Conservation (phyloP, 2,888 invertebrate genomes). For the Xestia rhomboidea region DNA sequence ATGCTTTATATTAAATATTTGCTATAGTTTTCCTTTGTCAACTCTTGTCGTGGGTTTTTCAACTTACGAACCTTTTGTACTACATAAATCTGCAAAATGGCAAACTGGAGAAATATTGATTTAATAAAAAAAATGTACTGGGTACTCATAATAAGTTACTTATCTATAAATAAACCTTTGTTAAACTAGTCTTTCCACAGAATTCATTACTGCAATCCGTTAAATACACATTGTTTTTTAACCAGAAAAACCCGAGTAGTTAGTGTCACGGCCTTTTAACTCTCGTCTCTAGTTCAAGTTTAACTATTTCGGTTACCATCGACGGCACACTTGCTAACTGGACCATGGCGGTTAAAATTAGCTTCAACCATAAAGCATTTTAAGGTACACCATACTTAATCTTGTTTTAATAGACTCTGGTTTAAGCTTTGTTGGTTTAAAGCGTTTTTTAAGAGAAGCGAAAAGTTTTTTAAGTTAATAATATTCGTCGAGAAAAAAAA, state of each 20-base stretch:
- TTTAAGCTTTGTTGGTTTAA: slow-evolving; percentile 36
- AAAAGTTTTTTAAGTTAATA: background rate
- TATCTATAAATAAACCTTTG: background rate
- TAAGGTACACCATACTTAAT: slow-evolving; percentile 52
- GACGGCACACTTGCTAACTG: slow-evolving; percentile 75
- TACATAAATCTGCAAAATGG: background rate
- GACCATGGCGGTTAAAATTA: slow-evolving; percentile 72
- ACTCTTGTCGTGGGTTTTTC: background rate
- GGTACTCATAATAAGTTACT: background rate
- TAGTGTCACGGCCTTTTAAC: slow-evolving; percentile 56
- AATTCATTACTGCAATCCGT: slow-evolving; percentile 10
- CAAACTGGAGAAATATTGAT: background rate
- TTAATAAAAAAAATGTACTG: background rate
- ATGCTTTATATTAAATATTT: background rate
- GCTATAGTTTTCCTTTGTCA: background rate
- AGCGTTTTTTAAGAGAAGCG: background rate
- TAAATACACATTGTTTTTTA: slow-evolving; percentile 36
- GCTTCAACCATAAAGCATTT: slow-evolving; percentile 56
- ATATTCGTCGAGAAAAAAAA: too few relatives aligned
- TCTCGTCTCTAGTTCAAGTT: slow-evolving; percentile 72
- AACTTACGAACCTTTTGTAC: background rate
- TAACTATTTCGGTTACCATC: slow-evolving; percentile 77
- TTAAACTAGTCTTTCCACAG: background rate
- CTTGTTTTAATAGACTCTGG: slow-evolving; percentile 45
- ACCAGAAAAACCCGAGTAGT: slow-evolving; percentile 57